A percentile compares a stretch with the other conserved stretches of the same genome.
These are phyloP conservation scores for Lepidocyrtinus sp. DNA, from an alignment of 2,888 invertebrate genomes.

Conservation along the genomic window DNA sequence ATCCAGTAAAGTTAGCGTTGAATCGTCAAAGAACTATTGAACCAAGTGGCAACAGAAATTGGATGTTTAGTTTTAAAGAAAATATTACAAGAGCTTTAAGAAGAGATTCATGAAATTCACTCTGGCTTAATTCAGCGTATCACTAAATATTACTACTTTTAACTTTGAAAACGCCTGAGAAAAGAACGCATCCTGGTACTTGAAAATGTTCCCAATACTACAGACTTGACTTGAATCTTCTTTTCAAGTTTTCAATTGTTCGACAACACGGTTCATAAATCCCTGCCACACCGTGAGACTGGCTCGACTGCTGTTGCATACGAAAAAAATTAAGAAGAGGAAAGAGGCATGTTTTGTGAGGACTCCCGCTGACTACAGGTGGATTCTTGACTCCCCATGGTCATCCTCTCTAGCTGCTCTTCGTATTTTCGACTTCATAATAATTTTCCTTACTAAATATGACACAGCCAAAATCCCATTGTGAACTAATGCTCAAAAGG, in stretches of 20 bases:
- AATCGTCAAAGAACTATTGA: too few species aligned
- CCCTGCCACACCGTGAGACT: conserved; percentile 56
- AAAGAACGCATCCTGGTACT: background rate
- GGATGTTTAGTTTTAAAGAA: too few species aligned
- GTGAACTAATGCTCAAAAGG: background rate
- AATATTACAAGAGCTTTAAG: too few species aligned
- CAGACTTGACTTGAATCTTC: background rate
- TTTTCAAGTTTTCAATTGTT: conserved; percentile 53
- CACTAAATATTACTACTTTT: too few species aligned
- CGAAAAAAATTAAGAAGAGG: conserved; percentile 42
- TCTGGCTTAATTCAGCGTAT: too few species aligned
- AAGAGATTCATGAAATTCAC: too few species aligned
- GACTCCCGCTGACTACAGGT: conserved; percentile 61
- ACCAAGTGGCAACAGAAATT: too few species aligned
- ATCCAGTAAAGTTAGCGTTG: too few species aligned
- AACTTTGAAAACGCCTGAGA: background rate
- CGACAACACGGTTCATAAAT: conserved; percentile 54
- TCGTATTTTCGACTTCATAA: conserved; percentile 52
- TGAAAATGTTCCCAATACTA: background rate
- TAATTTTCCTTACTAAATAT: conserved; percentile 58
- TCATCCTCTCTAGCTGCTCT: conserved; percentile 50
- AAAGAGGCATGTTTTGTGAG: conserved; percentile 54
- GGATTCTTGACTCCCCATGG: conserved; percentile 63
- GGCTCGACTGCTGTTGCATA: conserved; percentile 48
- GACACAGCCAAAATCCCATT: conserved; percentile 52